Base-by-base conservation (phyloP, 2,113 vertebrate species). In the Eurypyga helias region DNA sequence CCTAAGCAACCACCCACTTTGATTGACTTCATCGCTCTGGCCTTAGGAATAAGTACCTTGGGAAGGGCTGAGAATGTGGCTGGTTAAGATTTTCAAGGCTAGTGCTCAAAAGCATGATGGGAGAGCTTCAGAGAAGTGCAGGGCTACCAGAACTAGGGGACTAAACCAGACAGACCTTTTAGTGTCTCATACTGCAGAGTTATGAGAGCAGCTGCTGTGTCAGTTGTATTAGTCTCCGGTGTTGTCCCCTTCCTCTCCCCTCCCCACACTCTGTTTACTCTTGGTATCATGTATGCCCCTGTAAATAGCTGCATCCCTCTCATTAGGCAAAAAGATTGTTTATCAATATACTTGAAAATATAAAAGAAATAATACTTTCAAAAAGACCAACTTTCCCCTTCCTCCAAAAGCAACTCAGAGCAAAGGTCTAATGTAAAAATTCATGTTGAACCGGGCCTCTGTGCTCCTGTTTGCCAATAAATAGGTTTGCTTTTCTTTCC, bases 391-490 rank as follows among this genome's bases (percentile, higher is more conserved):
- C 8, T 70, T 6, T 0, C 7, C 5, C 20, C 17, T 69, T 29
- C 29, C 34, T 80, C 20, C 33, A 78, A 91, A 90, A 65, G 5
- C 23, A 61, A n/a, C 0, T 11, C 38, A 73, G 6, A 76, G 49
- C n/a, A 60, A 66, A 81, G n/a, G 36, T 25, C 23, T 62, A 31
- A 55, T 34, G 24, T 73, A 88, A 82, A 94, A 92, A 58, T 93
- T 94, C 45, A 55, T 36, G 41, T 34, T 91, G 52, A 89, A 86
- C 6, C 11, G 29, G 17, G 28, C 20, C 55, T 90, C 55, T 85
- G 45, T 55, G 62, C 49, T 80, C n/a, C 41, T 12, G 1, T 94
- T 78, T 91, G 66, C 41, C 82, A 87, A 78, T 83, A 93, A 95
- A 69, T 23, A 86, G 38, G 23, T 24, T 90, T 82, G 21, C 62